Conservation (phyloP, 2,113 vertebrate genomes). For the Bungarus multicinctus region DNA sequence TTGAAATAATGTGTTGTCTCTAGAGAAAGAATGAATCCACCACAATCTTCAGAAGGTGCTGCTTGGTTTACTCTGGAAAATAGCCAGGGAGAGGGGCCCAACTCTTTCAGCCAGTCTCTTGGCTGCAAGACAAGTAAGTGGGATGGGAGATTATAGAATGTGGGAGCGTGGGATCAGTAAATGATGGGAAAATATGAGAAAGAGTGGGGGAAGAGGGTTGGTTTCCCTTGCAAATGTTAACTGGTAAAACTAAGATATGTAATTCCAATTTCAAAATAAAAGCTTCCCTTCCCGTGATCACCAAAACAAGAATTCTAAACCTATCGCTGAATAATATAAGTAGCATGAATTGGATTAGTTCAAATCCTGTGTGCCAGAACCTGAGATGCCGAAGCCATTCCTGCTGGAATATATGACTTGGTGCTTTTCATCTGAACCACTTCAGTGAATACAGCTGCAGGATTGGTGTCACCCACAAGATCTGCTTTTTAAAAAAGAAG, state of each 20-base stretch:
- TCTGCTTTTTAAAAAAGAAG: not conserved
- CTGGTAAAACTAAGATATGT: not conserved
- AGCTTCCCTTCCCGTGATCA: not conserved
- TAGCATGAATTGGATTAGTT: not conserved
- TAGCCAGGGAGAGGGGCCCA: slow-evolving; percentile 22
- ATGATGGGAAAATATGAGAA: slow-evolving; percentile 23
- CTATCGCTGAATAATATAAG: not conserved
- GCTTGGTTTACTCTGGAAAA: slow-evolving; percentile 53
- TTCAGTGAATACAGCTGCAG: not conserved
- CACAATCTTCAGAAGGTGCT: slow-evolving; percentile 25
- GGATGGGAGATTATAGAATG: not conserved
- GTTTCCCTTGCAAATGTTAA: not conserved
- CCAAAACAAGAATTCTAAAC: not conserved
- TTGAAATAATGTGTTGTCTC: slow-evolving; percentile 31
- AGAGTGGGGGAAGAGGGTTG: accelerated
- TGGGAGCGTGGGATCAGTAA: slow-evolving; percentile 21
- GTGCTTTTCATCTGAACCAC: not conserved
- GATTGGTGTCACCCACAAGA: not conserved
- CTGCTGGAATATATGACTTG: not conserved
- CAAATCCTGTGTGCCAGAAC: not conserved
- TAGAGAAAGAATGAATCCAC: slow-evolving; percentile 26
- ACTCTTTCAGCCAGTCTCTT: slow-evolving; percentile 8
- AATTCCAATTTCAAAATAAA: accelerated
- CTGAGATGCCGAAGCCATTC: not conserved
- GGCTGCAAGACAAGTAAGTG: not conserved